These are phyloP conservation scores for Toxonevra muliebris DNA, from an alignment of 2,888 invertebrate genomes.

Conservation along the genomic window DNA sequence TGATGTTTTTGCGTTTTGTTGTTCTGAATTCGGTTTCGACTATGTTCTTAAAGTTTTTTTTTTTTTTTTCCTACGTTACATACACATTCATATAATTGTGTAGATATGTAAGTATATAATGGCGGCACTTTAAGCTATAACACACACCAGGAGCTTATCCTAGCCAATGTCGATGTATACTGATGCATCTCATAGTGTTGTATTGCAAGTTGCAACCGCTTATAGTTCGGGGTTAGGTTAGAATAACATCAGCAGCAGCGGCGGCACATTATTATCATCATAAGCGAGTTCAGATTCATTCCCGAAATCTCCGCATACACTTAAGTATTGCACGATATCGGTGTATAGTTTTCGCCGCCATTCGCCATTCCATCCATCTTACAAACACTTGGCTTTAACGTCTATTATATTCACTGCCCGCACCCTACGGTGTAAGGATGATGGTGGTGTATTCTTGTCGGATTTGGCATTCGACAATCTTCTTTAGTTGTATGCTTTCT, in stretches of 20 bases:
- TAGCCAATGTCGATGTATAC: not conserved
- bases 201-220: too few relatives aligned
- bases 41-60: not conserved
- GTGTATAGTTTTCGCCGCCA: too few relatives aligned
- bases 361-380: too few relatives aligned
- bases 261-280: too few relatives aligned
- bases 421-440: not conserved
- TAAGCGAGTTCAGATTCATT: too few relatives aligned
- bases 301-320: too few relatives aligned
- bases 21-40: not conserved
- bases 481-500: not conserved
- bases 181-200: not conserved
- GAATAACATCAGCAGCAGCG: too few relatives aligned
- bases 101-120: not conserved
- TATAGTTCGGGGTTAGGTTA: too few relatives aligned
- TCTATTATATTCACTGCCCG: not conserved
- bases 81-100: not conserved
- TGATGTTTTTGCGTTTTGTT: slow-evolving; percentile 3
- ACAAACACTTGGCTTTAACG: too few relatives aligned
- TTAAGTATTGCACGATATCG: too few relatives aligned
- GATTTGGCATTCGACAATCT: slow-evolving; percentile 2
- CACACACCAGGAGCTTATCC: not conserved
- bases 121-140: not conserved
- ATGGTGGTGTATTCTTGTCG: not conserved
- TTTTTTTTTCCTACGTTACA: not conserved